Evolutionary conservation across 2,797 vertebrate genomes (phyloP).

Genomic region (Petrocephalus sullivani): DNA sequence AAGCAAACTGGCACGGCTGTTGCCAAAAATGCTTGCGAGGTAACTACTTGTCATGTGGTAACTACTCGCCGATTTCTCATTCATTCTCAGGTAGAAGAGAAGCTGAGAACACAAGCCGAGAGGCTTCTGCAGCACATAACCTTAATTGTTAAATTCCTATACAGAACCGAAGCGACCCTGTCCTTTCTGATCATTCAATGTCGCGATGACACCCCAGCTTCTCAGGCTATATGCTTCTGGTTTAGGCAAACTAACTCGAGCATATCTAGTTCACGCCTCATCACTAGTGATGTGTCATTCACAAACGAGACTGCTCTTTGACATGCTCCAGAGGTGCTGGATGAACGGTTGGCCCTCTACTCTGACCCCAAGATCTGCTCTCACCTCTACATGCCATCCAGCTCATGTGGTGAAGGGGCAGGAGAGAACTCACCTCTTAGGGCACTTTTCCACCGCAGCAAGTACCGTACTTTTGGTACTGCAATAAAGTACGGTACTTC

Average conservation of each 20-base stretch:
- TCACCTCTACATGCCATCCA: no score
- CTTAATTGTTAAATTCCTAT: background rate
- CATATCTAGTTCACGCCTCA: background rate
- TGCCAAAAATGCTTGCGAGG: background rate
- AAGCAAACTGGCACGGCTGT: background rate
- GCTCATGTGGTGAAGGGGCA: no score
- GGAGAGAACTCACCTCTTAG: no score
- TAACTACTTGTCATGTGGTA: background rate
- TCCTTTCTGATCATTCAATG: background rate
- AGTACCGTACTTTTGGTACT: no score
- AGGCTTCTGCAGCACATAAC: background rate
- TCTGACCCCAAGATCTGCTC: no score
- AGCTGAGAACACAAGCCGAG: background rate
- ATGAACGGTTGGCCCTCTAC: no score
- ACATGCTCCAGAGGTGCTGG: no score
- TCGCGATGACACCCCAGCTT: background rate
- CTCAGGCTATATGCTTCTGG: background rate
- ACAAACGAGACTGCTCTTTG: no score
- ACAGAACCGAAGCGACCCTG: background rate
- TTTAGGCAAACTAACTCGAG: background rate
- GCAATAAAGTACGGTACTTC: no score
- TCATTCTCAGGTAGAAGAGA: background rate
- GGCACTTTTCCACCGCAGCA: no score
- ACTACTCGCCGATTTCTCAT: background rate
- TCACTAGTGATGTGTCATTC: no score